Evolutionary conservation across 2,888 invertebrate genomes (phyloP).

Genomic region (Drosophila affinis): DNA sequence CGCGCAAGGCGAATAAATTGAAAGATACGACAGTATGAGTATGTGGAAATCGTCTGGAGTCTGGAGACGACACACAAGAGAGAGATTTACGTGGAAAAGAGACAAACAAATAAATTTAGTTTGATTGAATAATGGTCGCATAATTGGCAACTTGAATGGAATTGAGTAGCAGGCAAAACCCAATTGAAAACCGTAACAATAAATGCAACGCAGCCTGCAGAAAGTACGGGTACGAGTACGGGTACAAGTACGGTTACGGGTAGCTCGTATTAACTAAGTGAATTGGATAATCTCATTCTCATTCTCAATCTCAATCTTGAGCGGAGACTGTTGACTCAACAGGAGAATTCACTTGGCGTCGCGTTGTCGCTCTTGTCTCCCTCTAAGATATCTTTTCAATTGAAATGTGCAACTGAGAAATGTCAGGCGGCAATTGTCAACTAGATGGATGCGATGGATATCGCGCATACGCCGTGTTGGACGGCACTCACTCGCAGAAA

Average conservation of each 20-base stretch:
- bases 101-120: slow-evolving; percentile 84
- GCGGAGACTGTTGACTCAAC: slow-evolving; percentile 37
- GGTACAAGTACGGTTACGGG: slow-evolving; percentile 31
- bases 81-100: slow-evolving; percentile 72
- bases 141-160: slow-evolving; percentile 85
- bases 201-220: slow-evolving; percentile 4
- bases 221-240: not conserved
- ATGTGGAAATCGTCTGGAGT: slow-evolving; percentile 30
- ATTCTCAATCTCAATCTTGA: slow-evolving; percentile 16
- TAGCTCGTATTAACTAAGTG: slow-evolving; percentile 68
- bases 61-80: slow-evolving; percentile 7
- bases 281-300: slow-evolving; percentile 79
- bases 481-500: slow-evolving; percentile 29
- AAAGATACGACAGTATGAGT: slow-evolving; percentile 44
- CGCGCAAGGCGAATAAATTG: slow-evolving; percentile 76
- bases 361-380: slow-evolving; percentile 51
- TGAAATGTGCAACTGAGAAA: slow-evolving; percentile 82
- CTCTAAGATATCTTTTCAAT: slow-evolving; percentile 71
- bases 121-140: slow-evolving; percentile 84
- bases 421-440: slow-evolving; percentile 79
- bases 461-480: slow-evolving; percentile 64
- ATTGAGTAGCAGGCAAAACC: slow-evolving; percentile 84
- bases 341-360: slow-evolving; percentile 46
- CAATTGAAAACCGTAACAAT: slow-evolving; percentile 65
- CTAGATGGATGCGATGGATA: slow-evolving; percentile 73